phyloP scores from a whole-genome alignment of 2,797 vertebrate species.

The Smutsia temminckii region DNA sequence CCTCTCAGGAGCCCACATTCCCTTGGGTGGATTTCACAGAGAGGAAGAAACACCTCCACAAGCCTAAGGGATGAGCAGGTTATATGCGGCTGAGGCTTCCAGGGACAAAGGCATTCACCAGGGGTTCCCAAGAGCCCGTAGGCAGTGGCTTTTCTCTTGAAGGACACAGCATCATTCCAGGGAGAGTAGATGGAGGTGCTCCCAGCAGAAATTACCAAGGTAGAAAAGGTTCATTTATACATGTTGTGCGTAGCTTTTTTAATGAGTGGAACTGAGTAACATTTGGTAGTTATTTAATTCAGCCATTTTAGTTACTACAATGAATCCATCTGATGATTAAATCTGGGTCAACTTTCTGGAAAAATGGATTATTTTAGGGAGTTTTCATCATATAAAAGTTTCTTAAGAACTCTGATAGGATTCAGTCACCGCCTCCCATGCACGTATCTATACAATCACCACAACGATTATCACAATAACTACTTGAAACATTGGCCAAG shows the following conservation, averaged over 20 bases:
- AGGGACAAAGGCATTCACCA: conserved; percentile 49
- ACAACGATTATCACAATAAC: background rate
- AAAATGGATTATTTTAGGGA: background rate
- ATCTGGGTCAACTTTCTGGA: background rate
- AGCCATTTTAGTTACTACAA: background rate
- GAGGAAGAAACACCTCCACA: conserved; percentile 49
- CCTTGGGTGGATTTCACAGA: conserved; percentile 50
- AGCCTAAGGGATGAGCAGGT: conserved; percentile 61
- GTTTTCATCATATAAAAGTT: background rate
- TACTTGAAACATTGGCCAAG: background rate
- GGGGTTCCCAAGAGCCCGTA: conserved; percentile 36
- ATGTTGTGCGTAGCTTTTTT: no score
- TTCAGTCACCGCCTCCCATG: accelerated
- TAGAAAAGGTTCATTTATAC: accelerated
- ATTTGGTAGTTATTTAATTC: background rate
- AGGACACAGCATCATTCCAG: background rate
- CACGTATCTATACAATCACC: background rate
- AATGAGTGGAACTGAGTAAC: background rate
- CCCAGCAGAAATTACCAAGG: no score
- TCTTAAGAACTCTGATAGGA: background rate
- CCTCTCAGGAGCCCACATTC: conserved; percentile 57
- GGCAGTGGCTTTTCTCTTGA: conserved; percentile 24
- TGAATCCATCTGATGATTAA: background rate
- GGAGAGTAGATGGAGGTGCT: background rate
- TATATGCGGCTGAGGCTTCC: conserved; percentile 51